Conservation (phyloP, 2,113 vertebrate species). For the Bubo bubo region DNA sequence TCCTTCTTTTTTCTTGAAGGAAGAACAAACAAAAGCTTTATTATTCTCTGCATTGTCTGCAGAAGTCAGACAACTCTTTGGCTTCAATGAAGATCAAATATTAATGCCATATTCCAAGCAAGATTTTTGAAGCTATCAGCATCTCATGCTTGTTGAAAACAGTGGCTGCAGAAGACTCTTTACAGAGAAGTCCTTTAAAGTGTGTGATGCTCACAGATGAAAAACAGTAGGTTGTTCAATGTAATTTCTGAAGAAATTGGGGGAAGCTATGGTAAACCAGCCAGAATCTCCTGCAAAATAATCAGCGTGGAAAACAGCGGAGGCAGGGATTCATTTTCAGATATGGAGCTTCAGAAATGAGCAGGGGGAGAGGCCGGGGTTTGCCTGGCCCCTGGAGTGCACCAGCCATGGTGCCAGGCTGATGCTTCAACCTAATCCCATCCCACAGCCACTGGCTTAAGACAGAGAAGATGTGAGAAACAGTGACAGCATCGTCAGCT, state of each 20-base stretch:
- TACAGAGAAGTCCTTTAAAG: background rate
- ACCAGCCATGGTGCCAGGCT: accelerated
- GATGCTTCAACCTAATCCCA: background rate
- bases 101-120: background rate
- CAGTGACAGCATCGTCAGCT: background rate
- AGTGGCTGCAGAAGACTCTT: background rate
- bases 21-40: background rate
- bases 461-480: background rate
- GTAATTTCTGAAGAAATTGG: background rate
- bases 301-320: accelerated
- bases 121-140: background rate
- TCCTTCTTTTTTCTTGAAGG: background rate
- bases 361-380: background rate
- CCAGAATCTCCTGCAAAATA: background rate
- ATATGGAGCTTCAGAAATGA: background rate
- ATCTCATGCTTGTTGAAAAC: background rate
- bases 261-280: accelerated
- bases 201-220: background rate
- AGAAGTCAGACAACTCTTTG: background rate
- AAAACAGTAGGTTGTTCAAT: background rate
- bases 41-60: background rate
- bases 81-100: background rate
- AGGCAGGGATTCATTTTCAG: background rate
- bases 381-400: accelerated
- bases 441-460: background rate